Conservation (phyloP, 2,113 vertebrate species). For the Mus pahari region DNA sequence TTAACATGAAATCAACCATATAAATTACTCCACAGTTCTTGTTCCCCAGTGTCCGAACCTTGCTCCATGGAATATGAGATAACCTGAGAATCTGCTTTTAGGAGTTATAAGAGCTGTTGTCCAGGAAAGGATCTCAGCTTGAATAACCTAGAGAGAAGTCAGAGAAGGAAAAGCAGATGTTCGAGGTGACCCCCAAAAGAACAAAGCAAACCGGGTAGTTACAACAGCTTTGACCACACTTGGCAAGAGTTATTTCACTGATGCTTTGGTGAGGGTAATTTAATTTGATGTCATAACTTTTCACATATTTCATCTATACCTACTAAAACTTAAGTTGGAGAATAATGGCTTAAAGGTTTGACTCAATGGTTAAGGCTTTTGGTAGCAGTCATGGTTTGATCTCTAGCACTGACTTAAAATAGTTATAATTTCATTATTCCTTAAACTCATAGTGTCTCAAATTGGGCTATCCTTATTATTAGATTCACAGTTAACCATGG, state of each 20-base stretch:
- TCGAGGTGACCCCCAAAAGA: background rate
- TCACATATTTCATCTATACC: background rate
- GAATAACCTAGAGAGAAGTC: background rate
- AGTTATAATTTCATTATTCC: background rate
- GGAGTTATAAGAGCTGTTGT: background rate
- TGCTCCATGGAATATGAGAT: background rate
- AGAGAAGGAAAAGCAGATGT: background rate
- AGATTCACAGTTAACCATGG: background rate
- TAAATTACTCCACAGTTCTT: background rate
- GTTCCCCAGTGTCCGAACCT: background rate
- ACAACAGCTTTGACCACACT: background rate
- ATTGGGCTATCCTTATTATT: background rate
- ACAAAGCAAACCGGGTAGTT: background rate
- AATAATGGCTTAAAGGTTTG: background rate
- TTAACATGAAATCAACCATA: background rate
- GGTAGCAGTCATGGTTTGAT: background rate
- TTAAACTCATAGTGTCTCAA: background rate
- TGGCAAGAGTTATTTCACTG: background rate
- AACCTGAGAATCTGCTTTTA: background rate
- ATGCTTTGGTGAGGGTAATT: background rate
- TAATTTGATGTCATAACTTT: background rate
- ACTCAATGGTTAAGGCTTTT: background rate
- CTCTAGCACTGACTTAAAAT: background rate
- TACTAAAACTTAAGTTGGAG: background rate
- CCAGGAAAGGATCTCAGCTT: background rate